phyloP scores from a whole-genome alignment of 92 coral and sea anemone genomes.

The Virgularia gustaviana region DNA sequence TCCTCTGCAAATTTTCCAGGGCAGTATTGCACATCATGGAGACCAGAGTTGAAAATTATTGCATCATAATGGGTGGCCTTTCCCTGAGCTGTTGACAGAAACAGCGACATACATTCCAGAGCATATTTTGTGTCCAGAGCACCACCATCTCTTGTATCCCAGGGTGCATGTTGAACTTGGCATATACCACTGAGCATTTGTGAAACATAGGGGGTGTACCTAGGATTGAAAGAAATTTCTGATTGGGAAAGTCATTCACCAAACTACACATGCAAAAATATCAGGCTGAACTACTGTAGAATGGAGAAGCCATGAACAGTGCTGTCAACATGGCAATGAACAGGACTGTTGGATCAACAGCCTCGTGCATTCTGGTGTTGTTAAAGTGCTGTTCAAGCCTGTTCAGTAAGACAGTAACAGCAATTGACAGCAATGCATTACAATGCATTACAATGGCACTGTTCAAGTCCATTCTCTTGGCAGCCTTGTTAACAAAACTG shows the following conservation, averaged over 20 bases:
- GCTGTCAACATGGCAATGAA: too few species aligned
- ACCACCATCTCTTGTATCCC: constrained; percentile 76
- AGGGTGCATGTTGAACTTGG: constrained; percentile 75
- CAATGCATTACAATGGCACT: too few species aligned
- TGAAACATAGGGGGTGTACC: constrained; percentile 52
- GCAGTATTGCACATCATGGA: constrained; percentile 65
- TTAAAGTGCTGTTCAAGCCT: too few species aligned
- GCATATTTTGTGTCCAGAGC: constrained; percentile 84
- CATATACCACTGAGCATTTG: constrained; percentile 46
- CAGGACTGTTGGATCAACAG: too few species aligned
- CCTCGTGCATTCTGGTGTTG: too few species aligned
- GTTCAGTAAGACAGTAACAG: too few species aligned
- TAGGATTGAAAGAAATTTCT: constrained; percentile 8
- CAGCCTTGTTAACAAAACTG: too few species aligned
- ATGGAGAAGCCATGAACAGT: too few species aligned
- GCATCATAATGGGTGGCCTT: constrained; percentile 56
- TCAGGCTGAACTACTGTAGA: background rate
- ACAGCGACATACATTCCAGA: constrained; percentile 53
- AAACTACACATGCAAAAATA: too few species aligned
- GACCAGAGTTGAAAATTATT: constrained; percentile 73
- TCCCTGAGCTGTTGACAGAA: constrained; percentile 49
- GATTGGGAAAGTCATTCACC: too few species aligned
- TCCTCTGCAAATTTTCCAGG: constrained; percentile 51
- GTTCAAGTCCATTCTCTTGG: too few species aligned
- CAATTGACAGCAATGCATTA: too few species aligned